Conservation (phyloP, 2,797 vertebrate species). For the Nyctalus aviator region DNA sequence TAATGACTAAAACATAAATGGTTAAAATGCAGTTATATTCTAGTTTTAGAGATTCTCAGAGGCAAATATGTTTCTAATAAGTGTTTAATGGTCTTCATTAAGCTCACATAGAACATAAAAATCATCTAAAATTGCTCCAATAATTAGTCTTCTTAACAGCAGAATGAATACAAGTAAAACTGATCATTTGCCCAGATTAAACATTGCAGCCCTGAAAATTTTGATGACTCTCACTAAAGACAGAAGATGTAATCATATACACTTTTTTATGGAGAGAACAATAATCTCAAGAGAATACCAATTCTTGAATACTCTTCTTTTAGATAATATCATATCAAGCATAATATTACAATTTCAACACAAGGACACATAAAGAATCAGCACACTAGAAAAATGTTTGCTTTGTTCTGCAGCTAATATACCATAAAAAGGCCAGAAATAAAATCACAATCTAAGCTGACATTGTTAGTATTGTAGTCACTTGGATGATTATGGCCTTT, state of each 20-base stretch:
- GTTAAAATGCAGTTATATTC: slow-evolving; percentile 37
- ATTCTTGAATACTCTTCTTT: slow-evolving; percentile 24
- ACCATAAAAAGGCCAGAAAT: slow-evolving; percentile 65
- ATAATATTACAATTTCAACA: slow-evolving; percentile 48
- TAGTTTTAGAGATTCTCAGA: slow-evolving; percentile 60
- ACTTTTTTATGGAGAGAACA: slow-evolving; percentile 12
- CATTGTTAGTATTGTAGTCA: slow-evolving; percentile 27
- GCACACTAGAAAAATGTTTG: background rate
- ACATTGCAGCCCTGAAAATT: slow-evolving; percentile 46
- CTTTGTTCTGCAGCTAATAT: slow-evolving; percentile 64
- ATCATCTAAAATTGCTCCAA: slow-evolving; percentile 68
- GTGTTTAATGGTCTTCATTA: slow-evolving; percentile 69
- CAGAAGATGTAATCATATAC: slow-evolving; percentile 18
- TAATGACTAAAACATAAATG: slow-evolving; percentile 55
- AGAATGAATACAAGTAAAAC: slow-evolving; percentile 64
- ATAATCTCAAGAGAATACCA: background rate
- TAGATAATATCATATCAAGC: background rate
- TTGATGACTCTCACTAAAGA: slow-evolving; percentile 57
- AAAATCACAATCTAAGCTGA: slow-evolving; percentile 42
- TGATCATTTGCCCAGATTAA: slow-evolving; percentile 66
- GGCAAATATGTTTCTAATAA: slow-evolving; percentile 75
- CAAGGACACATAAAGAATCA: slow-evolving; percentile 40
- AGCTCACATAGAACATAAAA: slow-evolving; percentile 64
- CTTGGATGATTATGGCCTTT: slow-evolving; percentile 66
- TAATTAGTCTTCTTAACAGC: slow-evolving; percentile 72